Percentiles rank a stretch among this genome's conserved stretches.
These are phyloP conservation scores for Amphimedon queenslandica DNA, from an alignment of 37 sponge, comb jelly and placozoan species.

Conservation along the genomic window DNA sequence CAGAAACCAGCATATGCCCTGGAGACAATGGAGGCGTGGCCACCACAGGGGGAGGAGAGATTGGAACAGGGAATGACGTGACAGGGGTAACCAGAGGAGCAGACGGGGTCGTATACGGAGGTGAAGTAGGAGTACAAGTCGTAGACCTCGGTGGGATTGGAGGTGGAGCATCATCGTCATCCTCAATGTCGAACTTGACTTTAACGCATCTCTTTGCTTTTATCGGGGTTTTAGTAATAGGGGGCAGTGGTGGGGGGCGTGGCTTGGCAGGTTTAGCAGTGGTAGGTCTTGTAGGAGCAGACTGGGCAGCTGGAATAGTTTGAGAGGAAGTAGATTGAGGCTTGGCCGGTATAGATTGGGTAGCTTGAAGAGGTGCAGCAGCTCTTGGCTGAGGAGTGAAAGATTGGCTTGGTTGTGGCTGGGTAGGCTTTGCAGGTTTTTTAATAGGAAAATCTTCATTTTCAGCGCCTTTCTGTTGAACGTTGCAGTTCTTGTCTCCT, in stretches of 20 bases:
- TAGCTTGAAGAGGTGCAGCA: too few relatives aligned
- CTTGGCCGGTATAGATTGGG: too few relatives aligned
- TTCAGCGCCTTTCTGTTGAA: too few relatives aligned
- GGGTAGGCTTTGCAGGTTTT: too few relatives aligned
- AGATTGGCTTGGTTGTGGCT: too few relatives aligned
- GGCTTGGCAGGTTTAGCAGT: too few relatives aligned
- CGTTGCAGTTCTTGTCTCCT: too few relatives aligned
- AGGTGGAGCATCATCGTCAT: background rate
- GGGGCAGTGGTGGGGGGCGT: background rate
- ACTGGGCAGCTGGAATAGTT: background rate
- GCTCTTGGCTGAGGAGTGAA: too few relatives aligned
- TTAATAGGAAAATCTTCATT: too few relatives aligned
- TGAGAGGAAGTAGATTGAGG: background rate
- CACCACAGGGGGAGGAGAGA: background rate
- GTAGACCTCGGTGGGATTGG: background rate
- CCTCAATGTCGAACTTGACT: background rate
- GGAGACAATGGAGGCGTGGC: too few relatives aligned
- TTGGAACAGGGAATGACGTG: background rate
- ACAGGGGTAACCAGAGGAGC: background rate
- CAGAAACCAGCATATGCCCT: too few relatives aligned
- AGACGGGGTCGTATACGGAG: background rate
- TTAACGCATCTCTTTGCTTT: background rate
- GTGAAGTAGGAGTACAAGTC: too few relatives aligned
- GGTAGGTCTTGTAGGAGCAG: background rate
- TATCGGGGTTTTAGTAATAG: background rate